Conservation (phyloP, 2,113 vertebrate genomes). For the Centropus unirufus region DNA sequence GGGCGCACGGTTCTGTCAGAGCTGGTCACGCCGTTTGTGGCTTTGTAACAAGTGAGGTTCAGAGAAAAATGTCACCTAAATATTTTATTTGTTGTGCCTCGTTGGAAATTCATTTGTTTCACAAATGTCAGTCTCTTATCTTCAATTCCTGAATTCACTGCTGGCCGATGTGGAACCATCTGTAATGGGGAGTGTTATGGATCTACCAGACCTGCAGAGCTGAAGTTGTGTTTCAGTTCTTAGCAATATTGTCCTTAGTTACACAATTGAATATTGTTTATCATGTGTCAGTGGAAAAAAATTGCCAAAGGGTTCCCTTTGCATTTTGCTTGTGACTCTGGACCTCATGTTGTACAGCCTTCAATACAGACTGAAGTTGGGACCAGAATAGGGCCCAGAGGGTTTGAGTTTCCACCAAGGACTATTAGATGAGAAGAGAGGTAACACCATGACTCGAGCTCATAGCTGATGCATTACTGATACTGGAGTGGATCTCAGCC, state of each 20-base stretch:
- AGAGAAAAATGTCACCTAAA: not conserved
- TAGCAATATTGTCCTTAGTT: not conserved
- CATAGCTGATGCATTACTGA: accelerated
- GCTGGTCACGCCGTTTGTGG: not conserved
- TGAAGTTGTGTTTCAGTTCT: not conserved
- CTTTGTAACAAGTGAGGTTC: not conserved
- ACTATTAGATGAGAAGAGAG: not conserved
- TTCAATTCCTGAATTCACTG: not conserved
- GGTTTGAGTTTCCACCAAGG: not conserved
- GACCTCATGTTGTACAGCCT: not conserved
- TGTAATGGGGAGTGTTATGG: not conserved
- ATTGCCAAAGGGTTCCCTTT: not conserved
- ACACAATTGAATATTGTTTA: too few species aligned
- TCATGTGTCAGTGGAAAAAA: too few species aligned
- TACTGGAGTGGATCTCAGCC: not conserved
- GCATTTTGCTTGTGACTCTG: not conserved
- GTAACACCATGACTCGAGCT: accelerated
- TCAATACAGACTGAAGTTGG: not conserved
- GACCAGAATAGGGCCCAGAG: not conserved
- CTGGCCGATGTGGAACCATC: not conserved
- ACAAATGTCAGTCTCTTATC: not conserved
- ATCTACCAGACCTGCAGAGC: not conserved
- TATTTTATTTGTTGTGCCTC: not conserved
- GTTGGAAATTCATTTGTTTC: not conserved
- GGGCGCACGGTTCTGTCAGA: accelerated